These are phyloP conservation scores for Megatriorchis doriae DNA, from an alignment of 2,113 vertebrate species.

Conservation along the genomic window DNA sequence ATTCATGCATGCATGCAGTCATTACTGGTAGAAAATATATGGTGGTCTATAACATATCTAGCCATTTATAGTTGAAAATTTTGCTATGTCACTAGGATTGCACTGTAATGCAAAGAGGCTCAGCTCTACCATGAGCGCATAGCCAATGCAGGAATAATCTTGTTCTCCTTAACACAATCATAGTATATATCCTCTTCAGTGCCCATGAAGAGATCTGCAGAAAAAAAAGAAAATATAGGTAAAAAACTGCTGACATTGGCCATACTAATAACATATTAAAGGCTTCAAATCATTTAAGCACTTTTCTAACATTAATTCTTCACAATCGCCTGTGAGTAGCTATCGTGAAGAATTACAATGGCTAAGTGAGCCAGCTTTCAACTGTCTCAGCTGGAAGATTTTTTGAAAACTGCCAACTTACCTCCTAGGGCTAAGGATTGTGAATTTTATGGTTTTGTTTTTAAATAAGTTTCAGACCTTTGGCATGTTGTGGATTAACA, in stretches of 20 bases:
- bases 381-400: neutral
- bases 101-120: neutral
- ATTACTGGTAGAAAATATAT: neutral
- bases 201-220: slow-evolving; percentile 3
- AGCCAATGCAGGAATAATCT: neutral
- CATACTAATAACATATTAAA: neutral
- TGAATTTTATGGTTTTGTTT: neutral
- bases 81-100: neutral
- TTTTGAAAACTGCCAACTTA: neutral
- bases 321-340: neutral
- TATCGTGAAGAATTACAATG: neutral
- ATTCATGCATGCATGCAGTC: neutral
- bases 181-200: neutral
- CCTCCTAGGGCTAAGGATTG: neutral
- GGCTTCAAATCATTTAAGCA: neutral
- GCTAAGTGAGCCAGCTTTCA: neutral
- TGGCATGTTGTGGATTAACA: neutral
- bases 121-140: neutral
- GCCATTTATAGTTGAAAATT: neutral
- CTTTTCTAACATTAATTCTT: neutral
- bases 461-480: neutral
- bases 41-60: neutral
- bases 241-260: neutral
- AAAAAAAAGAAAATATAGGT: neutral
- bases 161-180: neutral